Percentiles rank a stretch among this genome's conserved stretches.
phyloP scores from a whole-genome alignment of 2,797 vertebrate genomes.

The Sylvia borin region DNA sequence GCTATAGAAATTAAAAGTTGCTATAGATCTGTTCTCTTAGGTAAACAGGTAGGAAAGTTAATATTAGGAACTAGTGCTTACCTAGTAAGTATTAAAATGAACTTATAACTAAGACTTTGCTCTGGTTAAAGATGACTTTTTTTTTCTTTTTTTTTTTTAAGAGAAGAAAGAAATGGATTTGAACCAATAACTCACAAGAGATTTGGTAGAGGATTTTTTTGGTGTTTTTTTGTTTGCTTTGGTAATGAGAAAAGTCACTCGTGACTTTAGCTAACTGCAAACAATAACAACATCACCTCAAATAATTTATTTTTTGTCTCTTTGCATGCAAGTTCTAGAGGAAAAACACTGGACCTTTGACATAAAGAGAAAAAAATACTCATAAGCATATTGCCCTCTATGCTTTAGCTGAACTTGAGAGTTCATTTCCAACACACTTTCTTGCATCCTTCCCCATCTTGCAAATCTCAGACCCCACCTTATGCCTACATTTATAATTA shows the following conservation, averaged over 20 bases:
- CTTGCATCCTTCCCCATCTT: not conserved
- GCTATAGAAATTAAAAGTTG: not conserved
- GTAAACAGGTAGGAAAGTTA: not conserved
- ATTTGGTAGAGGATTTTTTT: not conserved
- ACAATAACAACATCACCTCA: not conserved
- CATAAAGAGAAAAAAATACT: not conserved
- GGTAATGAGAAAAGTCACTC: not conserved
- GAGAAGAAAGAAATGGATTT: not conserved
- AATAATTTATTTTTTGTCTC: not conserved
- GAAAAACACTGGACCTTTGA: not conserved
- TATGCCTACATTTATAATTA: conserved; percentile 53
- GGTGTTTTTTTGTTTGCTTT: not conserved
- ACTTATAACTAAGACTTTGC: not conserved
- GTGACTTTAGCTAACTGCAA: not conserved
- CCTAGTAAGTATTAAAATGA: not conserved
- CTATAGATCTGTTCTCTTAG: not conserved
- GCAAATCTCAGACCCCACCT: conserved; percentile 24
- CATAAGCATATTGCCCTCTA: not conserved
- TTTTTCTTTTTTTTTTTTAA: not conserved
- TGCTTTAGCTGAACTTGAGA: not conserved
- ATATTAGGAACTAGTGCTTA: not conserved
- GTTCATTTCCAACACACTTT: not conserved
- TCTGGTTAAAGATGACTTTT: not conserved
- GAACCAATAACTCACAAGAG: not conserved
- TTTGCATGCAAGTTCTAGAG: not conserved